Evolutionary conservation across 2,888 invertebrate species (phyloP).

Genomic region (Oxystoma pomonae): DNA sequence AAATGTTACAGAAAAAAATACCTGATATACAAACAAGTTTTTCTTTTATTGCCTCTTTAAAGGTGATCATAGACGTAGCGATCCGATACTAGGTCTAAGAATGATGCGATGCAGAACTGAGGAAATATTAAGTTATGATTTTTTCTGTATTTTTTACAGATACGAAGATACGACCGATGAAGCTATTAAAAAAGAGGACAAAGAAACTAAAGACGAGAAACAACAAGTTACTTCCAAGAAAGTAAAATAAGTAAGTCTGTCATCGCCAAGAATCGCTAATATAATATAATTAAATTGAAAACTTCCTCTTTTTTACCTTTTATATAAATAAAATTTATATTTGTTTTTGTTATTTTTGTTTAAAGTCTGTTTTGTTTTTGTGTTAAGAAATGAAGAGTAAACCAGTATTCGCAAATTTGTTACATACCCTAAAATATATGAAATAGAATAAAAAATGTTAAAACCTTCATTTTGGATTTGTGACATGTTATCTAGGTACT

Average conservation of each 20-base stretch:
- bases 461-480: too few relatives aligned
- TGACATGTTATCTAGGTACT: too few relatives aligned
- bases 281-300: background rate
- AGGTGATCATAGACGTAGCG: too few relatives aligned
- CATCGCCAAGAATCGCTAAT: background rate
- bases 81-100: too few relatives aligned
- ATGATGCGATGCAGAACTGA: too few relatives aligned
- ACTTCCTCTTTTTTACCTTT: background rate
- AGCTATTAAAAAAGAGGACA: conserved; percentile 46
- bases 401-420: too few relatives aligned
- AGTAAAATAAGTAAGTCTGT: conserved; percentile 25
- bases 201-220: conserved; percentile 41
- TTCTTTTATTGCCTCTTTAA: too few relatives aligned
- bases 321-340: background rate
- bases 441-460: too few relatives aligned
- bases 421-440: too few relatives aligned
- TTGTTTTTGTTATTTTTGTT: background rate
- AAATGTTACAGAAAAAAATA: too few relatives aligned
- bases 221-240: conserved; percentile 43
- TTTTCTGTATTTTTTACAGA: conserved; percentile 50
- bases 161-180: conserved; percentile 66
- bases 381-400: background rate
- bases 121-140: too few relatives aligned
- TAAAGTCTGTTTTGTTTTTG: background rate
- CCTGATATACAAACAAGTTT: too few relatives aligned